phyloP scores from a whole-genome alignment of 2,113 vertebrate species.

The Ciconia maguari region DNA sequence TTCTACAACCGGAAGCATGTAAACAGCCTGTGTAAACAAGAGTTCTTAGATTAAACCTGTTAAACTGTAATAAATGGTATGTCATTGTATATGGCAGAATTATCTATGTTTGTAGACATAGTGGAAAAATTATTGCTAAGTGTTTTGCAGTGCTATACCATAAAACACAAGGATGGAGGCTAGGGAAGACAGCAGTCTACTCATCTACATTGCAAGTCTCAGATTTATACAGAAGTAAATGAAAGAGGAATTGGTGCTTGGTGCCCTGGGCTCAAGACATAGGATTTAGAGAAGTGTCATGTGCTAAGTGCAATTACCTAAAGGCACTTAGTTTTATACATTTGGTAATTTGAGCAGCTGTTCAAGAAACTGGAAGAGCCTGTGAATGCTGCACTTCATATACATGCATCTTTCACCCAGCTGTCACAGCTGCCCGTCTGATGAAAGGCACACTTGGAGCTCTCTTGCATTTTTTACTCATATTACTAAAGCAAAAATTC shows the following conservation, averaged over 20 bases:
- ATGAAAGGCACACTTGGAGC: neutral
- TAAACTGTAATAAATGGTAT: neutral
- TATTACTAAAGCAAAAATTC: neutral
- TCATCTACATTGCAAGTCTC: neutral
- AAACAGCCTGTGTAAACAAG: neutral
- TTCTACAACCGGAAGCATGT: neutral
- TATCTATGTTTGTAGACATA: neutral
- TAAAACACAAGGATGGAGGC: neutral
- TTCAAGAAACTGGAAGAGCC: neutral
- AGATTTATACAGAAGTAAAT: neutral
- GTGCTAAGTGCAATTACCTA: neutral
- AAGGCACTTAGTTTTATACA: neutral
- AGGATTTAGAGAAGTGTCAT: neutral
- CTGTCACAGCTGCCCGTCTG: neutral
- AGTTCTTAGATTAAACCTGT: neutral
- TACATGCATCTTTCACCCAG: neutral
- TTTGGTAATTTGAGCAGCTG: neutral
- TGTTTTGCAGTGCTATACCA: neutral
- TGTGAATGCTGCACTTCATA: neutral
- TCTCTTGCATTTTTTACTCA: neutral
- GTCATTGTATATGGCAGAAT: neutral
- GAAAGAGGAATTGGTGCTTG: neutral
- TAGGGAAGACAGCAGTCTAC: neutral
- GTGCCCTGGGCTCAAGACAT: neutral
- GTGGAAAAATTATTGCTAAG: neutral